These are phyloP conservation scores for Drosophila rhopaloa DNA, from an alignment of 1,140 invertebrate species.

Conservation along the genomic window DNA sequence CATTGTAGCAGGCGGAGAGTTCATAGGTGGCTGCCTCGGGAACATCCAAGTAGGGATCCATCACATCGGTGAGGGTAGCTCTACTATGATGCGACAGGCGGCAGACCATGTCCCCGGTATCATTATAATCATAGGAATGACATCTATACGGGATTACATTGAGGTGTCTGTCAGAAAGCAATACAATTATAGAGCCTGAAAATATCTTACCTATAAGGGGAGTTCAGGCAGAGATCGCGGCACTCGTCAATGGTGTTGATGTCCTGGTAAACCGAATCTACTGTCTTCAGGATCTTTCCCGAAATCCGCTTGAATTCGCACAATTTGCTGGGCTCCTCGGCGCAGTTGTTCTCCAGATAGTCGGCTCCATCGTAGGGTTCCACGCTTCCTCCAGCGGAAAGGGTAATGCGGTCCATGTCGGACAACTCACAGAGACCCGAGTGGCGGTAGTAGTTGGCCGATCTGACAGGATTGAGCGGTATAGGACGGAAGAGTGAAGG, in stretches of 20 bases:
- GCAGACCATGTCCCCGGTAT: conserved; percentile 96
- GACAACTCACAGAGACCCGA: conserved; percentile 94
- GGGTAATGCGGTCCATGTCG: conserved; percentile 95
- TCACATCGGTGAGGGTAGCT: conserved; percentile 94
- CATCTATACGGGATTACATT: conserved; percentile 86
- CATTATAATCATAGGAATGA: conserved; percentile 96
- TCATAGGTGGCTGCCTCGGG: conserved; percentile 96
- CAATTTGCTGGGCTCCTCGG: conserved; percentile 94
- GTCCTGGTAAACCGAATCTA: conserved; percentile 96
- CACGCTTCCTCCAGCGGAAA: conserved; percentile 90
- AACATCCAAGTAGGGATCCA: conserved; percentile 95
- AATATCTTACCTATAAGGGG: conserved; percentile 88
- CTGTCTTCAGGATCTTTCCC: conserved; percentile 95
- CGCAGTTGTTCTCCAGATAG: conserved; percentile 96
- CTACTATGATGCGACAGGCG: conserved; percentile 95
- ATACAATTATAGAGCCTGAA: not conserved
- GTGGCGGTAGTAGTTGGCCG: conserved; percentile 94
- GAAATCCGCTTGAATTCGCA: conserved; percentile 96
- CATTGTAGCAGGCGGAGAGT: conserved; percentile 96
- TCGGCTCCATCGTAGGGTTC: conserved; percentile 90
- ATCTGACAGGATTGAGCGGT: conserved; percentile 87
- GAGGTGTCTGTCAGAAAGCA: not conserved
- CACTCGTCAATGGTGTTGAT: conserved; percentile 94
- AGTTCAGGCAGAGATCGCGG: conserved; percentile 94
- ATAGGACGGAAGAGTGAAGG: conserved; percentile 60